These are phyloP conservation scores for Volucella inflata DNA, from an alignment of 2,888 invertebrate species.

Conservation along the genomic window DNA sequence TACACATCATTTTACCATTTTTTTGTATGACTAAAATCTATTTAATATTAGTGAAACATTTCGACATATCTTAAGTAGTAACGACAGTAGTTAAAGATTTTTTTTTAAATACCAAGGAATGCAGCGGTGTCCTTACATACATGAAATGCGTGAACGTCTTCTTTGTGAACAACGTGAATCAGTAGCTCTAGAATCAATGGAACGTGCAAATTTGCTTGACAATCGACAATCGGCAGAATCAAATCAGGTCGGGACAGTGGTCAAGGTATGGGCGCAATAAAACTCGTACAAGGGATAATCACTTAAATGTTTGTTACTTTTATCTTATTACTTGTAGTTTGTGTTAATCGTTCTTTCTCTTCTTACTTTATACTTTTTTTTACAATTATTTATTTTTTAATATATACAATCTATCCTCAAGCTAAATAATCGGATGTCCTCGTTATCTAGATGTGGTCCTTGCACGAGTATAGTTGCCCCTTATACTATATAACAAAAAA, in stretches of 20 bases:
- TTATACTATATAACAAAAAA: constrained; percentile 45
- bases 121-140: constrained; percentile 93
- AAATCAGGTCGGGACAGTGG: constrained; percentile 93
- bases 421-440: constrained; percentile 50
- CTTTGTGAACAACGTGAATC: constrained; percentile 89
- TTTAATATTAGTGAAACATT: constrained; percentile 13
- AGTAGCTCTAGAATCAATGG: constrained; percentile 87
- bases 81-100: constrained; percentile 43
- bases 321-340: constrained; percentile 9
- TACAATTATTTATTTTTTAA: constrained; percentile 25
- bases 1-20: constrained; percentile 39
- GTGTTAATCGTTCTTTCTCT: constrained; percentile 13
- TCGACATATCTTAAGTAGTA: constrained; percentile 53
- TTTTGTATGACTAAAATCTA: constrained; percentile 4
- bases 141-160: constrained; percentile 96
- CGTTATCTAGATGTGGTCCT: constrained; percentile 79
- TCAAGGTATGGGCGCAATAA: constrained; percentile 89
- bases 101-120: constrained; percentile 79
- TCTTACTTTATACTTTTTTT: constrained; percentile 29
- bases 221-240: constrained; percentile 85
- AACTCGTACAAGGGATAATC: constrained; percentile 83
- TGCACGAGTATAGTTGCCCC: constrained; percentile 84
- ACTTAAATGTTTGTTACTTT: constrained; percentile 10
- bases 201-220: constrained; percentile 84
- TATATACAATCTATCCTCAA: constrained; percentile 48